Evolutionary conservation across 2,113 vertebrate genomes (phyloP).

Genomic region (Serilophus lunatus): DNA sequence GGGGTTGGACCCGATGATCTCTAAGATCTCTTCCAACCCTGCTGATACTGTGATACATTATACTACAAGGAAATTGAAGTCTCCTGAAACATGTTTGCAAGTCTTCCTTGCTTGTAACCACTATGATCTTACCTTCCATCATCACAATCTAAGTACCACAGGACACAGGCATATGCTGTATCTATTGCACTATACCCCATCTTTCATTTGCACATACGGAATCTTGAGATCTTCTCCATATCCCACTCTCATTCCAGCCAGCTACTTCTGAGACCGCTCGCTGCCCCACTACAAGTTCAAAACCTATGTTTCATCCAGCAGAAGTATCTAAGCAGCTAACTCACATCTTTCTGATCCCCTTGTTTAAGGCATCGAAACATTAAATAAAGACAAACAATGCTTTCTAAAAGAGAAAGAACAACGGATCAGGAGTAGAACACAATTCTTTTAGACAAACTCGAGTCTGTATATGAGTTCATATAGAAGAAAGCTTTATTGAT

Average conservation of each 20-base stretch:
- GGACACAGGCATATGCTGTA: neutral
- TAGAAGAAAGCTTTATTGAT: neutral
- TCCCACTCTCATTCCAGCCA: neutral
- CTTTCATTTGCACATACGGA: neutral
- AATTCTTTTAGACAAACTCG: neutral
- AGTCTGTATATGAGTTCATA: neutral
- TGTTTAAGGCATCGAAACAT: neutral
- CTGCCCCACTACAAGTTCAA: neutral
- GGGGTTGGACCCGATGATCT: too few species aligned
- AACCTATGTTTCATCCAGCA: neutral
- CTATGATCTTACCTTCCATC: neutral
- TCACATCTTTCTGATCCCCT: neutral
- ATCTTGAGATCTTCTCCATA: neutral
- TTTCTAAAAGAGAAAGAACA: neutral
- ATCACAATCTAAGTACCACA: rapidly evolving
- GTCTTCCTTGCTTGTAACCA: neutral
- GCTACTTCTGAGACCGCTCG: neutral
- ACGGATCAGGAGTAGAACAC: neutral
- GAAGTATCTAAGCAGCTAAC: neutral
- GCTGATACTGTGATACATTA: too few species aligned
- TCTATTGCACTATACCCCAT: neutral
- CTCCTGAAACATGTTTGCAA: neutral
- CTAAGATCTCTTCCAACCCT: too few species aligned
- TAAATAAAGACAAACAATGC: neutral
- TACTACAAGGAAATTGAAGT: neutral